These are phyloP conservation scores for Brachionus rotundiformis DNA, from an alignment of 1,140 invertebrate genomes.

Conservation along the genomic window DNA sequence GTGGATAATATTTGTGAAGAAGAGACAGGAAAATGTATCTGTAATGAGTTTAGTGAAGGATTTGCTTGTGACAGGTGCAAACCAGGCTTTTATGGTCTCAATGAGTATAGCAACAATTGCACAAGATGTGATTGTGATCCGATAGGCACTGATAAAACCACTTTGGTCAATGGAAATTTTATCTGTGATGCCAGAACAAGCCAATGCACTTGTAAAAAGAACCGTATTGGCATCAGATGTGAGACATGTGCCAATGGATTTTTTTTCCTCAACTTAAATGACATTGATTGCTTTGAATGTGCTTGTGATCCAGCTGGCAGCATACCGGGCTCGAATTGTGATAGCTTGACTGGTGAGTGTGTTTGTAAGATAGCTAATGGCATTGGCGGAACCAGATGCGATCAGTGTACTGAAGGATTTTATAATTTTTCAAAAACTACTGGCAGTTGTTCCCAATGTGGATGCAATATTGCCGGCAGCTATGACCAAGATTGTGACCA, in stretches of 20 bases:
- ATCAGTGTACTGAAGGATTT: conserved; percentile 80
- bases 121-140: conserved; percentile 68
- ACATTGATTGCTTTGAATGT: conserved; percentile 70
- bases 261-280: conserved; percentile 41
- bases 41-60: conserved; percentile 67
- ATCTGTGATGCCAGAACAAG: conserved; percentile 69
- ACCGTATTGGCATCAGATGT: conserved; percentile 88
- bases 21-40: conserved; percentile 38
- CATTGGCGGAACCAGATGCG: conserved; percentile 82
- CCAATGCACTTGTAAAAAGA: conserved; percentile 86
- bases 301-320: conserved; percentile 84
- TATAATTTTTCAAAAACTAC: conserved; percentile 72
- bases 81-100: conserved; percentile 21
- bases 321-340: conserved; percentile 87
- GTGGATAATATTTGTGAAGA: conserved; percentile 54
- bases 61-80: conserved; percentile 73
- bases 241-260: conserved; percentile 83
- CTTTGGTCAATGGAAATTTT: neutral
- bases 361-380: conserved; percentile 76
- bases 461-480: conserved; percentile 82
- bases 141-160: conserved; percentile 54
- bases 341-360: conserved; percentile 76
- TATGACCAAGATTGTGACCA: conserved; percentile 57
- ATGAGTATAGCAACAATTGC: conserved; percentile 70
- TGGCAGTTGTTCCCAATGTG: conserved; percentile 76